Conservation (phyloP, 2,888 invertebrate genomes). For the Agriotes lineatus region DNA sequence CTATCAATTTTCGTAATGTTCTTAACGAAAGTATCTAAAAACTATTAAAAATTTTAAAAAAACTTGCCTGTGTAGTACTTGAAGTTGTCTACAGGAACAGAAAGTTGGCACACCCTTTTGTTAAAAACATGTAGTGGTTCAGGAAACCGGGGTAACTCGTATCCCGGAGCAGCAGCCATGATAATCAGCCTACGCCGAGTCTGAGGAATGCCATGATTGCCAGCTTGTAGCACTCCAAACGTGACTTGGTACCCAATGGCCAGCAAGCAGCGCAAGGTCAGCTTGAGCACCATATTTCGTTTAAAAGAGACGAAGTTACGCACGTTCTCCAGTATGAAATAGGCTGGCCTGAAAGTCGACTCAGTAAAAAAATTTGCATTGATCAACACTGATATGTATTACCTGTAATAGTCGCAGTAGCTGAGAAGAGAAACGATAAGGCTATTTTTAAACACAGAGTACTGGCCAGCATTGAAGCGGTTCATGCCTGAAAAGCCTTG, state of each 20-base stretch:
- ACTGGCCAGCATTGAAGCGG: slow-evolving; percentile 85
- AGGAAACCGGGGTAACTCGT: slow-evolving; percentile 79
- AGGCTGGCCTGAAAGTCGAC: slow-evolving; percentile 79
- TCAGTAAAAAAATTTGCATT: too few species aligned
- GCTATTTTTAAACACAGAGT: slow-evolving; percentile 88
- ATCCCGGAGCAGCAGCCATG: slow-evolving; percentile 85
- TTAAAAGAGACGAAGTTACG: slow-evolving; percentile 88
- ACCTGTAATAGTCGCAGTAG: slow-evolving; percentile 86
- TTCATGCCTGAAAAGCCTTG: slow-evolving; percentile 94
- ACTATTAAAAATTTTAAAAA: too few species aligned
- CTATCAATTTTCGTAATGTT: too few species aligned
- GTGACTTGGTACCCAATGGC: slow-evolving; percentile 91
- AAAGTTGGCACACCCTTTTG: slow-evolving; percentile 72
- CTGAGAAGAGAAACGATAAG: slow-evolving; percentile 84
- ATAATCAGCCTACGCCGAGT: slow-evolving; percentile 80
- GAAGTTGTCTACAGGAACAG: slow-evolving; percentile 72
- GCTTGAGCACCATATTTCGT: slow-evolving; percentile 82
- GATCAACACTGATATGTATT: too few species aligned
- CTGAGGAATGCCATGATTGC: slow-evolving; percentile 87
- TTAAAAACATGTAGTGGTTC: slow-evolving; percentile 85
- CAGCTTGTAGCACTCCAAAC: slow-evolving; percentile 88
- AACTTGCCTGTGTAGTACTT: slow-evolving; percentile 59
- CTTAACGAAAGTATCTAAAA: too few species aligned
- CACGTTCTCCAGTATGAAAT: slow-evolving; percentile 87
- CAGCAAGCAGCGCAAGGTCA: slow-evolving; percentile 81